phyloP scores from a whole-genome alignment of 1,140 invertebrate species.

The Ericerus pela region DNA sequence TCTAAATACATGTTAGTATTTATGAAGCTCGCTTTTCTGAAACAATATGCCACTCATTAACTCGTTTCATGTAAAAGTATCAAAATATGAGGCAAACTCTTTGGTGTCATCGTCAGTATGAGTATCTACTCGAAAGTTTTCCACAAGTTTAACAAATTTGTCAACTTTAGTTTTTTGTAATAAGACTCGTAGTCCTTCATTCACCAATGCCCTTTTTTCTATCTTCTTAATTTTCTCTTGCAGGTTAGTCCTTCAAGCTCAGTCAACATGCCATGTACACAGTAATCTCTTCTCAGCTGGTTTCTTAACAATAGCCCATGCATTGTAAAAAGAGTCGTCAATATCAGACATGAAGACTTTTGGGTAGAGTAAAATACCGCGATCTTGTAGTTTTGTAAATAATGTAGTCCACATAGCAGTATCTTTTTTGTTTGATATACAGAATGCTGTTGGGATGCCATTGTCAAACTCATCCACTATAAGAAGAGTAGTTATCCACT shows the following conservation, averaged over 20 bases:
- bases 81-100: too few relatives aligned
- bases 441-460: too few relatives aligned
- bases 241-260: slow-evolving; percentile 5
- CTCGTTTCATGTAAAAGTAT: too few relatives aligned
- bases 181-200: slow-evolving; percentile 2
- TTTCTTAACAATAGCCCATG: slow-evolving; percentile 8
- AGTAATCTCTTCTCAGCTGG: background rate
- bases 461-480: too few relatives aligned
- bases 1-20: slow-evolving; percentile 8
- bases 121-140: too few relatives aligned
- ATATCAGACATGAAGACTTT: slow-evolving; percentile 16
- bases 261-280: slow-evolving; percentile 17
- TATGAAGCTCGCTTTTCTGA: slow-evolving; percentile 1
- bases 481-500: too few relatives aligned
- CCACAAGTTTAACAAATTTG: too few relatives aligned
- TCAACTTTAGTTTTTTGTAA: slow-evolving; percentile 4
- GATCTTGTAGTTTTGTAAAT: slow-evolving; percentile 8
- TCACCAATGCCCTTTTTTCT: background rate
- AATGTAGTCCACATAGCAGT: slow-evolving; percentile 11
- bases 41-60: background rate
- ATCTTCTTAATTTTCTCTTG: slow-evolving; percentile 1
- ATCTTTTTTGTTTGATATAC: too few relatives aligned
- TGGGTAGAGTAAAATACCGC: background rate
- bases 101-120: too few relatives aligned
- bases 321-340: slow-evolving; percentile 13